Base-by-base conservation (phyloP, 1,140 invertebrate genomes). In the Lycorma delicatula region DNA sequence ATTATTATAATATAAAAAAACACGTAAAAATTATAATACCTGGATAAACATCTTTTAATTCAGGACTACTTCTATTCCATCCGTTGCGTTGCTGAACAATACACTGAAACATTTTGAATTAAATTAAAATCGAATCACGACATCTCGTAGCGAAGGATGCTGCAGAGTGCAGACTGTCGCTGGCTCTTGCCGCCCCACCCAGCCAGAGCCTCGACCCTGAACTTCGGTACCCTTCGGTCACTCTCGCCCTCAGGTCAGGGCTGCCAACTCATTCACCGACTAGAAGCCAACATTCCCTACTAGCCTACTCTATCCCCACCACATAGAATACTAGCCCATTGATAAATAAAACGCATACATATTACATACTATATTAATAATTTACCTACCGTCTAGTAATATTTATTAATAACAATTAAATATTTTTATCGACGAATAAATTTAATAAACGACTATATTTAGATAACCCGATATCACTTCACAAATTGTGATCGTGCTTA, bases 1-100 rank as follows among this genome's bases (percentile, higher is more conserved):
- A n/a, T n/a, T n/a, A n/a, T n/a, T n/a, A n/a, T n/a, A n/a, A n/a
- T n/a, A n/a, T n/a, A n/a, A n/a, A n/a, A n/a, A n/a, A n/a, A n/a
- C n/a, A n/a, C n/a, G n/a, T n/a, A n/a, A n/a, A n/a, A n/a, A n/a
- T n/a, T n/a, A n/a, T n/a, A n/a, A n/a, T 80, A 87, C 86, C 85
- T 84, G 85, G 84, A 73, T 85, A 86, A 22, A 86, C 84, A 71
- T 87, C 83, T 72, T 83, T 83, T 68, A 83, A 79, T 67, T 88
- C 85, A 38, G 83, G 79, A 67, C 75, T 82, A 44, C 80, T 77
- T 71, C 84, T 79, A 65, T 82, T 84, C 85, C 84, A 87, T 67
- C 85, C 84, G 70, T 85, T 85, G 62, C 81, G 79, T 70, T 85
- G 85, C 72, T 87, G 85, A 66, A 87, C 86, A 65, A 88, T 88